Evolutionary conservation across 30 jellyfish, hydroid and myxozoan species (phyloP).

Genomic region (Hydractinia symbiolongicarpus): DNA sequence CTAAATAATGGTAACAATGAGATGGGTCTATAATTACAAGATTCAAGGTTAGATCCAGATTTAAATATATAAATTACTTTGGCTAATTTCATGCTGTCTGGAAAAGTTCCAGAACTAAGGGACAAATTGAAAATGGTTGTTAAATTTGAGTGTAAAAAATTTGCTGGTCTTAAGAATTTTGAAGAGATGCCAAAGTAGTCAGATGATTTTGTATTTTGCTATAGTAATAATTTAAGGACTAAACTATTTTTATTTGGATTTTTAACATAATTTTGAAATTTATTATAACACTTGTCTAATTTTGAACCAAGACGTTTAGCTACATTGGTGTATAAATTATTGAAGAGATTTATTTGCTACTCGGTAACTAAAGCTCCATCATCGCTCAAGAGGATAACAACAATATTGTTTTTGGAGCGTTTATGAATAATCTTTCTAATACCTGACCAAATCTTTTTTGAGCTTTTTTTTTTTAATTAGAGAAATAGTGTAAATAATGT

Average conservation of each 20-base stretch:
- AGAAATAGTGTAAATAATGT: neutral
- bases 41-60: conserved; percentile 25
- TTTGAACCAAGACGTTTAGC: conserved; percentile 29
- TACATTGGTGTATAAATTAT: conserved; percentile 25
- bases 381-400: neutral
- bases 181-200: conserved; percentile 25
- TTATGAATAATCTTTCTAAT: neutral
- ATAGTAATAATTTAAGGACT: neutral
- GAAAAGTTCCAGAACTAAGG: conserved; percentile 28
- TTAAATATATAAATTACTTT: conserved; percentile 27
- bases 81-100: conserved; percentile 28
- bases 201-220: conserved; percentile 7
- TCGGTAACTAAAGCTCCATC: conserved; percentile 20
- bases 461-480: neutral
- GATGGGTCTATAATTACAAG: conserved; percentile 23
- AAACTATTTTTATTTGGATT: conserved; percentile 12
- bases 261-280: conserved; percentile 16
- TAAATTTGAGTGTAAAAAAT: neutral
- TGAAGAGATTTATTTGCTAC: conserved; percentile 32
- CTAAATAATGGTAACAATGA: conserved; percentile 6
- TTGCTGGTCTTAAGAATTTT: conserved; percentile 22
- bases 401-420: conserved; percentile 8
- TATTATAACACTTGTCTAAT: conserved; percentile 14
- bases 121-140: conserved; percentile 36
- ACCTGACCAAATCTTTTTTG: neutral